Conservation (phyloP, 2,888 invertebrate genomes). For the Prosopocoilus inquinatus region DNA sequence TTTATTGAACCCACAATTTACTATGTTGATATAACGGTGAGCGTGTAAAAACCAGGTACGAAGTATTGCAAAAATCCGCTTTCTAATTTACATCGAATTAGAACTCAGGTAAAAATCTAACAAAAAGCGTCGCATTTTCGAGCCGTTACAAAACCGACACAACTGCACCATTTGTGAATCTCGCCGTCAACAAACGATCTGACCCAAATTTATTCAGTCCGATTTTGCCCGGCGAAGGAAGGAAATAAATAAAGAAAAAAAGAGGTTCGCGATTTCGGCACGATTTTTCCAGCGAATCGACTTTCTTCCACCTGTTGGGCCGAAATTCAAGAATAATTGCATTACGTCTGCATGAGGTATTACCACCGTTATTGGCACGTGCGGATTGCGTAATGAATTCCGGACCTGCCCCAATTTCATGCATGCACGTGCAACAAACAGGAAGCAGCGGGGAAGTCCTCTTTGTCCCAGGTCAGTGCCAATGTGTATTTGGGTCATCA, state of each 20-base stretch:
- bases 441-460: conserved; percentile 3
- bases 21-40: too few species aligned
- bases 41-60: too few species aligned
- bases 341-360: conserved; percentile 1
- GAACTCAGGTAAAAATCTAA: not conserved
- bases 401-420: conserved; percentile 13
- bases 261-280: not conserved
- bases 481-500: conserved; percentile 15
- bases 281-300: not conserved
- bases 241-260: not conserved
- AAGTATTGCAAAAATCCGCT: not conserved
- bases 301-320: not conserved
- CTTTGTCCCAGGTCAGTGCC: conserved; percentile 11
- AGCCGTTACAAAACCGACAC: too few species aligned
- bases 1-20: too few species aligned
- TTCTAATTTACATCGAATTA: not conserved
- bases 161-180: too few species aligned
- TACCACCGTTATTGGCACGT: conserved; percentile 3
- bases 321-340: conserved; percentile 3
- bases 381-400: conserved; percentile 2
- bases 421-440: conserved; percentile 7
- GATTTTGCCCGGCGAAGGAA: too few species aligned
- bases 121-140: too few species aligned
- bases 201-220: too few species aligned
- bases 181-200: too few species aligned